Conservation (phyloP, 64 coral and sea anemone species). For the Porites lutea region DNA sequence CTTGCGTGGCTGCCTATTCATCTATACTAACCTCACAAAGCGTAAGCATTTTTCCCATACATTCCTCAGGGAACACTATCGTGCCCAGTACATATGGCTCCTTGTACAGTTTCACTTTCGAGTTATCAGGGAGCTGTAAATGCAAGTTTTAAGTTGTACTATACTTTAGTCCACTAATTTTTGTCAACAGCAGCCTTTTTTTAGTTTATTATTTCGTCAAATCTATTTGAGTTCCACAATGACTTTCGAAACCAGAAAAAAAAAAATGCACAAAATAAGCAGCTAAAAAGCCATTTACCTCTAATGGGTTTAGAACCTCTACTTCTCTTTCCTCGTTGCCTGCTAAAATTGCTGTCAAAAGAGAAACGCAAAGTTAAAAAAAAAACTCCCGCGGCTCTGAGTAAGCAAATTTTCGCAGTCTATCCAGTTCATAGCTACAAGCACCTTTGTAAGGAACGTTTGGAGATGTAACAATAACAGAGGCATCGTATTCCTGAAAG, state of each 20-base stretch:
- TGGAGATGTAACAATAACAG: slow-evolving; percentile 88
- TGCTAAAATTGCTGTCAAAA: slow-evolving; percentile 70
- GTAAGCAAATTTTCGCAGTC: too few relatives aligned
- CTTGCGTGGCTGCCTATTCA: too few relatives aligned
- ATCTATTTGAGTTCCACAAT: too few relatives aligned
- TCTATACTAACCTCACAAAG: slow-evolving; percentile 83
- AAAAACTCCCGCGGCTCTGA: too few relatives aligned
- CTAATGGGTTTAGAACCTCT: slow-evolving; percentile 79
- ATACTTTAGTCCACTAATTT: too few relatives aligned
- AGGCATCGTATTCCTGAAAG: slow-evolving; percentile 87
- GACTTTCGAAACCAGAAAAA: too few relatives aligned
- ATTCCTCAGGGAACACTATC: slow-evolving; percentile 90
- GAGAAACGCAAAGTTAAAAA: background rate
- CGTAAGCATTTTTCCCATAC: slow-evolving; percentile 94
- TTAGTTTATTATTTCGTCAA: too few relatives aligned
- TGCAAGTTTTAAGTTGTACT: background rate
- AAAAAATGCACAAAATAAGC: too few relatives aligned
- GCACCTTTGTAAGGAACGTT: slow-evolving; percentile 98
- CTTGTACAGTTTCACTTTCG: slow-evolving; percentile 76
- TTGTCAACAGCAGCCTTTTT: too few relatives aligned
- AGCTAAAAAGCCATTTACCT: slow-evolving; percentile 35
- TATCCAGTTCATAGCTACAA: too few relatives aligned
- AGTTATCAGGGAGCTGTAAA: slow-evolving; percentile 87
- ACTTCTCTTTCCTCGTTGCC: slow-evolving; percentile 66
- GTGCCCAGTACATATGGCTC: slow-evolving; percentile 94